Evolutionary conservation across 2,113 vertebrate genomes (phyloP), one percentile per base, ranked within the genome.

Genomic region (Petromus typicus): DNA sequence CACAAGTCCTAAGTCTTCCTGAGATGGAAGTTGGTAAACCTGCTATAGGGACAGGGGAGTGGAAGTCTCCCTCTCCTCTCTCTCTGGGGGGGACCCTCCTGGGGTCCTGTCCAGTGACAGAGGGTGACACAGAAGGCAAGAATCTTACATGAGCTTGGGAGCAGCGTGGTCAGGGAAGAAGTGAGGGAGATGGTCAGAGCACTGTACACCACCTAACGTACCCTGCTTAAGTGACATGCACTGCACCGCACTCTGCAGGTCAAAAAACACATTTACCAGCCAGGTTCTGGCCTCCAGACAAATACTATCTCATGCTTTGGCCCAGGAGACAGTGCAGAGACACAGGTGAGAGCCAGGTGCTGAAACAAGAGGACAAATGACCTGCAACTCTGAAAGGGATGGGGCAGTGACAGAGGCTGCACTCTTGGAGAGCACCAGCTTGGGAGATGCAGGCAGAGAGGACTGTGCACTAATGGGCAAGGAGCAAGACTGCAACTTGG

Each of bases 381-480:
- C 45, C 40, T 37, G 48, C 37, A 11, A 84, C 13, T 63, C 23
- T 14, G 17, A 23, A 83, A 83, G 45, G 73, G 82, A 84, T 5
- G 32, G 51, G 2, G 43, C 30, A 20, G 43, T 57, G 32, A 86
- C 13, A 89, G 32, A 34, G 37, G 13, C 18, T 34, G 7, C 22
- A 5, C 34, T 9, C 37, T 20, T 17, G 51, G 27, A 0, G 45
- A 56, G 10, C 2, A 2, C 86, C 22, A 12, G 34, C 16, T n/a
- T 25, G 25, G 17, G 61, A 84, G 45, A 59, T 59, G 43, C 25
- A 5, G 7, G 14, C n/a, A n/a, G 27, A 4, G 23, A 45, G 32
- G 32, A n/a, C n/a, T 4, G 20, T 51, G 17, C 1, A 5, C 25
- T 5, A 20, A 17, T 0, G 45, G 11, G 1, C 4, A 3, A 25